A percentile compares a stretch with the other conserved stretches of the same genome.
These are phyloP conservation scores for Danio albolineatus DNA, from an alignment of 2,797 vertebrate genomes.

Conservation along the genomic window DNA sequence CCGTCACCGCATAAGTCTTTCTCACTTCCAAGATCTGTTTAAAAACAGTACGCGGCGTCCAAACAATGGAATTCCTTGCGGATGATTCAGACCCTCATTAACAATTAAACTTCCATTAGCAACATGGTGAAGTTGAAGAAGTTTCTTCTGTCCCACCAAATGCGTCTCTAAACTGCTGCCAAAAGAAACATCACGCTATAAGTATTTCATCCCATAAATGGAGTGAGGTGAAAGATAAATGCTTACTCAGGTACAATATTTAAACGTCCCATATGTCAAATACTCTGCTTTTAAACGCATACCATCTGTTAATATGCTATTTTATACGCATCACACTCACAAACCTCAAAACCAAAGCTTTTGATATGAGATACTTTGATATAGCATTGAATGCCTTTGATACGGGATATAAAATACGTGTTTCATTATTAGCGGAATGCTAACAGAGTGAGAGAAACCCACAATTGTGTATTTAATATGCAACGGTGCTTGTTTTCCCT, in stretches of 20 bases:
- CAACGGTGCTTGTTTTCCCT: neutral
- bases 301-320: conserved; percentile 18
- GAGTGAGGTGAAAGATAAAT: conserved; percentile 45
- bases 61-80: conserved; percentile 61
- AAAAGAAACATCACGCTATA: conserved; percentile 65
- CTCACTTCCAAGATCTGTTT: conserved; percentile 49
- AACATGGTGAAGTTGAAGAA: conserved; percentile 51
- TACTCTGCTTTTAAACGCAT: conserved; percentile 46
- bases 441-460: conserved; percentile 10
- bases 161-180: conserved; percentile 50
- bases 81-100: conserved; percentile 66
- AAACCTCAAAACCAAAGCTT: neutral
- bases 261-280: conserved; percentile 60
- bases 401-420: conserved; percentile 9
- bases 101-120: conserved; percentile 69
- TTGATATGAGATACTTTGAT: conserved; percentile 21
- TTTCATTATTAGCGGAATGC: conserved; percentile 16
- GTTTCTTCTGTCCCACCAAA: conserved; percentile 52
- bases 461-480: conserved; percentile 16
- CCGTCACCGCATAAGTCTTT: conserved; percentile 39
- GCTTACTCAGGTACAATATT: conserved; percentile 4
- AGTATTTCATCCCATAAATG: conserved; percentile 60
- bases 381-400: conserved; percentile 11
- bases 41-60: conserved; percentile 47
- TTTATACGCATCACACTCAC: neutral